Conservation (phyloP, 2,888 invertebrate genomes). For the Trachelus troglodyta region DNA sequence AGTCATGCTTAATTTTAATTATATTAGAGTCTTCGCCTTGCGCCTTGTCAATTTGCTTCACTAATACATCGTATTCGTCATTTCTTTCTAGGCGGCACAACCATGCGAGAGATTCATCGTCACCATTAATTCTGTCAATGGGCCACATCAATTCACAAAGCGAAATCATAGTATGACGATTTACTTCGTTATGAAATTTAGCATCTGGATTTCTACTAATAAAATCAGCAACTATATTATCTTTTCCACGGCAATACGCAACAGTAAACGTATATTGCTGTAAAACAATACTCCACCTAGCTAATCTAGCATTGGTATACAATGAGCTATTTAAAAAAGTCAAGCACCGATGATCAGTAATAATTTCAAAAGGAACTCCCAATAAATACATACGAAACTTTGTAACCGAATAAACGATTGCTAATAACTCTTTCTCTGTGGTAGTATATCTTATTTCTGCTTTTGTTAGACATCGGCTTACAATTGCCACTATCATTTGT, state of each 20-base stretch:
- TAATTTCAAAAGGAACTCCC: conserved; percentile 31
- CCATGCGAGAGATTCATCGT: neutral
- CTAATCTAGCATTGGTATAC: conserved; percentile 35
- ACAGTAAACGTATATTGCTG: conserved; percentile 40
- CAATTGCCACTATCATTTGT: conserved; percentile 30
- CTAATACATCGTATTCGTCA: neutral
- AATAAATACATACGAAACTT: conserved; percentile 43
- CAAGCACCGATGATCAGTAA: conserved; percentile 44
- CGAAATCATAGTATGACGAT: neutral
- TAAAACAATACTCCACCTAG: conserved; percentile 40
- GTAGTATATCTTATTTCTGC: conserved; percentile 37
- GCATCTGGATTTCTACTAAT: conserved; percentile 38
- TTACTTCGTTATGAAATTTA: conserved; percentile 11
- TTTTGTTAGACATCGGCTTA: conserved; percentile 31
- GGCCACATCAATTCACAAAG: neutral
- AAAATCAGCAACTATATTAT: conserved; percentile 43
- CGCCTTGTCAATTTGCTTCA: too few species aligned
- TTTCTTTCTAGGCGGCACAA: neutral
- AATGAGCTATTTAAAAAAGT: conserved; percentile 42
- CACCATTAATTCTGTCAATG: neutral
- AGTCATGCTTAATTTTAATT: too few species aligned
- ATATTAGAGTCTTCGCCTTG: too few species aligned
- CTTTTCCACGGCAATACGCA: conserved; percentile 34
- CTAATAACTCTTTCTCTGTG: conserved; percentile 42
- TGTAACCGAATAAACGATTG: conserved; percentile 35